phyloP scores from a whole-genome alignment of 1,140 invertebrate genomes.

The Vanessa tameamea region DNA sequence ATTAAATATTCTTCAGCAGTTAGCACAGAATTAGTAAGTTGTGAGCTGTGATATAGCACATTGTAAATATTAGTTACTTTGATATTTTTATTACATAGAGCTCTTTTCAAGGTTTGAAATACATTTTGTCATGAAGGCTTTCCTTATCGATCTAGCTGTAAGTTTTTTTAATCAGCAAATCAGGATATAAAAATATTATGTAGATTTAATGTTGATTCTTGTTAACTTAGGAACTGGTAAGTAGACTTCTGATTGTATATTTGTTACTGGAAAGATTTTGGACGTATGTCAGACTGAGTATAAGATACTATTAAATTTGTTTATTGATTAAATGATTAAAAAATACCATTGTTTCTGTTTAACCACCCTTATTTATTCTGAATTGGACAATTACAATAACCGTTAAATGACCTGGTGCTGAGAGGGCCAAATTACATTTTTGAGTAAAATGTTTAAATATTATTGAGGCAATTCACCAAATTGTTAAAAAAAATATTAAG shows the following conservation, averaged over 20 bases:
- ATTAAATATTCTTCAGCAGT: conserved; percentile 31
- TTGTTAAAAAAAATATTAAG: no score
- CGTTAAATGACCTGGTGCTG: background rate
- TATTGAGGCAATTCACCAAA: no score
- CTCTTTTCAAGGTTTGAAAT: conserved; percentile 12
- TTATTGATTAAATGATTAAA: conserved; percentile 70
- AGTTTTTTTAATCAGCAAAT: conserved; percentile 28
- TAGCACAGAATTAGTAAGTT: conserved; percentile 64
- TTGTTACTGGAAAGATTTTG: conserved; percentile 62
- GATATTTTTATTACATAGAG: conserved; percentile 27
- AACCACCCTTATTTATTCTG: conserved; percentile 10
- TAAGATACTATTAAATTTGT: conserved; percentile 68
- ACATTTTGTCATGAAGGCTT: conserved; percentile 9
- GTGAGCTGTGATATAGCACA: conserved; percentile 75
- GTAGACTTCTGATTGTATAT: conserved; percentile 56
- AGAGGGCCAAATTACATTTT: background rate
- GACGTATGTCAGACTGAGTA: conserved; percentile 73
- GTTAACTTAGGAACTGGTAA: conserved; percentile 36
- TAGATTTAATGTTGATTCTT: conserved; percentile 40
- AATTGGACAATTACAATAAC: background rate
- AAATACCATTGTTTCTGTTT: conserved; percentile 44
- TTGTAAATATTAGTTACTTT: conserved; percentile 69
- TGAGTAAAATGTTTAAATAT: background rate
- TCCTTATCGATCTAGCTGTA: conserved; percentile 10
- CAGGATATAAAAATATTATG: conserved; percentile 27